Percentiles rank a stretch among this genome's conserved stretches.
phyloP scores from a whole-genome alignment of 1,140 invertebrate genomes.

The Hyposmocoma kahamanoa region DNA sequence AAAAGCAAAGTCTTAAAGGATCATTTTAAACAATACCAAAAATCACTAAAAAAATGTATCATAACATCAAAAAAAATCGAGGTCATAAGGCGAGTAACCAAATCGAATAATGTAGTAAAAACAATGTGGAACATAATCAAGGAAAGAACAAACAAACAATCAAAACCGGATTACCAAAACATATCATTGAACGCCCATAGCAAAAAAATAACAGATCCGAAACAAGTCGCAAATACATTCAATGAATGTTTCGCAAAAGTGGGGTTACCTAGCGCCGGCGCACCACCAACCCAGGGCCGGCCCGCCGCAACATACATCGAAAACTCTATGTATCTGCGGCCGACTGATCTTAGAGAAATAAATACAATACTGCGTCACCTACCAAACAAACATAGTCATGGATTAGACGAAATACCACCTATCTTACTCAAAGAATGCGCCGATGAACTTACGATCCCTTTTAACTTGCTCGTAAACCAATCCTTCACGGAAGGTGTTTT shows the following conservation, averaged over 20 bases:
- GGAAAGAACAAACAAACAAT: not conserved
- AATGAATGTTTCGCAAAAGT: not conserved
- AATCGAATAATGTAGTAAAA: conserved; percentile 6
- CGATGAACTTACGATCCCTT: not conserved
- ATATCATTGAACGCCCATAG: not conserved
- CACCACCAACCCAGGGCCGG: not conserved
- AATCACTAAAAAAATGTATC: conserved; percentile 1
- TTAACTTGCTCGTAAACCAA: not conserved
- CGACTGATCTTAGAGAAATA: not conserved
- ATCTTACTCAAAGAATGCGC: not conserved
- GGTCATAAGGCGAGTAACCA: not conserved
- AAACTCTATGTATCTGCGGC: conserved; percentile 1
- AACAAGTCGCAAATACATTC: not conserved
- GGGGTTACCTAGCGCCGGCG: not conserved
- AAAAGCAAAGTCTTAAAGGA: not conserved
- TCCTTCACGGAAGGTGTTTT: not conserved
- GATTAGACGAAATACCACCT: not conserved
- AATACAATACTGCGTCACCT: not conserved
- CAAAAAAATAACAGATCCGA: not conserved
- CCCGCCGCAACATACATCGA: not conserved
- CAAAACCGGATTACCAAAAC: not conserved
- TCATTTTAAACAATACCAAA: conserved; percentile 5
- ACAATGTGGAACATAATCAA: conserved; percentile 1
- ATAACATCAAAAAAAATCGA: not conserved
- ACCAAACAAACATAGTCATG: not conserved